phyloP scores from a whole-genome alignment of 2,113 vertebrate genomes.

The Dasyprocta punctata region DNA sequence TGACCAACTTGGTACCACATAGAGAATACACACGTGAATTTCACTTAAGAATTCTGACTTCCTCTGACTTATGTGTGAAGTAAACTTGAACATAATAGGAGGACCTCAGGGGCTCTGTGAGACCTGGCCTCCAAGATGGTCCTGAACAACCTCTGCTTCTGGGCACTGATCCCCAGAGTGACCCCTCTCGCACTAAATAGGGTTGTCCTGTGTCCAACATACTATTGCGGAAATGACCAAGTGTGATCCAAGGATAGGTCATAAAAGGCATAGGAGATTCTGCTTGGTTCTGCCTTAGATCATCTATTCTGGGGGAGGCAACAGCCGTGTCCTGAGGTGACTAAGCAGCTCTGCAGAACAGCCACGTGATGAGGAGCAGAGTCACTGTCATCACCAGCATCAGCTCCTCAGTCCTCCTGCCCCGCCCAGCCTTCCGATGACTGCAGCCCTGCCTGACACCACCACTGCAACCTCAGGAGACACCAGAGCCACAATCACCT shows the following conservation, averaged over 20 bases:
- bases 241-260: not conserved
- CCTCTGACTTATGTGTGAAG: not conserved
- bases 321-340: not conserved
- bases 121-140: not conserved
- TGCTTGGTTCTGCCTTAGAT: not conserved
- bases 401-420: not conserved
- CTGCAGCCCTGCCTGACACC: not conserved
- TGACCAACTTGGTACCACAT: not conserved
- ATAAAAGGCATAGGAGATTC: not conserved
- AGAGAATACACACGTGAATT: not conserved
- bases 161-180: not conserved
- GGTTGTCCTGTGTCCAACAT: not conserved
- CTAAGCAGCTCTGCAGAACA: not conserved
- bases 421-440: not conserved
- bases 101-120: not conserved
- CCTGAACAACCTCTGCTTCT: not conserved
- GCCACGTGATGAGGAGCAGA: not conserved
- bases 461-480: not conserved
- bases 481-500: not conserved
- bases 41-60: not conserved
- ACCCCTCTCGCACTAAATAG: not conserved
- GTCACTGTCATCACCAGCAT: not conserved
- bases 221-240: not conserved
- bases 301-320: not conserved
- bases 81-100: not conserved